These are phyloP conservation scores for Stramonita haemastoma DNA, from an alignment of 2,888 invertebrate genomes.

Conservation along the genomic window DNA sequence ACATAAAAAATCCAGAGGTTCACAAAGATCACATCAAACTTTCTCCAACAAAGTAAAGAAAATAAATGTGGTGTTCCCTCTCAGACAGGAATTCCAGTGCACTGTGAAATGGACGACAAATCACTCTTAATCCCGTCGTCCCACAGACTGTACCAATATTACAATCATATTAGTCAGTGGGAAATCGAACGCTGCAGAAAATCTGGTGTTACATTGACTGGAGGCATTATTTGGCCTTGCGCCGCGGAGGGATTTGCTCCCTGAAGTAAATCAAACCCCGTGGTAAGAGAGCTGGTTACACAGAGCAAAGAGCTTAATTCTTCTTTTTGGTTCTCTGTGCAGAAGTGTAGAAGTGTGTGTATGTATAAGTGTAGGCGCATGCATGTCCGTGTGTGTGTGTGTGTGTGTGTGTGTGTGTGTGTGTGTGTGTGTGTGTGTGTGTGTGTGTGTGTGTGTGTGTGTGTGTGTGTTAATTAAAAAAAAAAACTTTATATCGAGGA, in stretches of 20 bases:
- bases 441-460: conserved; percentile 1
- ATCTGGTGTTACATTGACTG: conserved; percentile 15
- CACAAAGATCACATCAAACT: no score
- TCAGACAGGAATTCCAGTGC: background rate
- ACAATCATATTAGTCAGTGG: background rate
- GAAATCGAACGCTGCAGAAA: background rate
- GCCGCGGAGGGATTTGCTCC: background rate
- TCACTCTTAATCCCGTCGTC: background rate
- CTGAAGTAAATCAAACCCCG: background rate
- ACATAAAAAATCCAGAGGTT: no score
- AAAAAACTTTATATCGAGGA: background rate
- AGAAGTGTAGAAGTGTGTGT: no score
- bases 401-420: background rate
- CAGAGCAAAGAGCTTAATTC: background rate
- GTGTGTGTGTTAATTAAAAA: conserved; percentile 16
- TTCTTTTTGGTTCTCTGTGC: no score
- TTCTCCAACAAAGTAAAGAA: no score
- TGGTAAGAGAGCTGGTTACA: background rate
- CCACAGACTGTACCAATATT: background rate
- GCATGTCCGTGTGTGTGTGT: background rate
- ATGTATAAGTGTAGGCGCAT: no score
- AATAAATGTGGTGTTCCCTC: background rate
- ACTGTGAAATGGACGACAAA: background rate
- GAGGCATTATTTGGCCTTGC: background rate
- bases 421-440: conserved; percentile 4